Evolutionary conservation across 2,113 vertebrate genomes (phyloP), one percentile per base, ranked within the genome.

Genomic region (Morone chrysops): DNA sequence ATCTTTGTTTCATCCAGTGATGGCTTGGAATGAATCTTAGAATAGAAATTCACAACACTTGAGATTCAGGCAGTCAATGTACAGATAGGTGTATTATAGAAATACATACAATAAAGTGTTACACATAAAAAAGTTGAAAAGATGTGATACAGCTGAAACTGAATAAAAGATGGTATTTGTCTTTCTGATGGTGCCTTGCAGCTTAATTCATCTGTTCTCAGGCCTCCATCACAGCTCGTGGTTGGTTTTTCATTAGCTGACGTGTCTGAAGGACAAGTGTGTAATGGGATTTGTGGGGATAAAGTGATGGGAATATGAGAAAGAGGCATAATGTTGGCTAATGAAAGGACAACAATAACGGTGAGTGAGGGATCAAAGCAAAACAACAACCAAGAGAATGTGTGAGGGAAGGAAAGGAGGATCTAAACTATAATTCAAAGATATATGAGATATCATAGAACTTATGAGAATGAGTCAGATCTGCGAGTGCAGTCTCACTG

Each of bases 221-320:
- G 13, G 41, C 25, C 41, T 61, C 56, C 0, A 61, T 61, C 63
- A 41, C 60, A 17, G 65, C 48, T 71, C 40, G 41, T 8, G 56
- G 47, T 36, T 47, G 14, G 65, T 69, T 61, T 43, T 17, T 81
- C 66, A 25, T 78, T 48, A 69, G 65, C 25, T 40, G 31, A 54
- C 68, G 81, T 53, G 86, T 62, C 73, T 13, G 56, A 25, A 61
- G 54, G 66, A 65, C 38, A 31, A 59, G 67, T 50, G 11, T 70
- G 63, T 85, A 72, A 83, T 48, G 53, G 31, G 70, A 90, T 85
- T 86, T 78, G 69, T 53, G 59, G 20, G 74, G 62, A 65, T 60
- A 53, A 50, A 81, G 47, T 31, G 22, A 66, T n/a, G 48, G 41
- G 8, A 43, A 59, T 36, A 38, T 20, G 45, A 71, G 73, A 75